Evolutionary conservation across 2,888 invertebrate species (phyloP), one percentile per base, ranked within the genome.

Genomic region (Bruchidius siliquastri): DNA sequence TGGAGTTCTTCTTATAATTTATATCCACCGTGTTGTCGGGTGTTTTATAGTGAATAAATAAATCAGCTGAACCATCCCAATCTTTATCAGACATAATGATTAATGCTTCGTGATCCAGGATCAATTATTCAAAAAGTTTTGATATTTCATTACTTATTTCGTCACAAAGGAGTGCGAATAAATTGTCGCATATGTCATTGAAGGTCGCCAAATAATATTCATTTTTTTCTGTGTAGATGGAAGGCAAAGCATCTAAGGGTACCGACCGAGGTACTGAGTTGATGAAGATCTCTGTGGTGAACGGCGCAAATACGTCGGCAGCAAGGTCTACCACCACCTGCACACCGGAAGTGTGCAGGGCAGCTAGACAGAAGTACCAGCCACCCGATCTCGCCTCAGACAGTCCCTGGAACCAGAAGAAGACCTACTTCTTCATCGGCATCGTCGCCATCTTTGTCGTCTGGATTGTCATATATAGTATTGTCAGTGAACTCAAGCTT

Each of bases 331-430:
- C 79, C 22, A 79, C 78, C 13, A 80, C 81, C 21, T 87, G 87
- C 75, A 81, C 82, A 21, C 85, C 86, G n/a, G 84, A 86, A 77
- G 85, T 85, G 21, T 87, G 87, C 76, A 81, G 83, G 75, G 77
- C 81, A 22, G 85, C 86, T 0, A 81, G 86, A 73, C 83, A 82
- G 72, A 81, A 81, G 20, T 85, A 83, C 74, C 81, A 82, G 71
- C 82, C 85, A 0, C 85, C 86, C 2, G 84, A 85, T 77, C 77
- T 86, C 72, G 79, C 87, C 20, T 87, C 87, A 70, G 88, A 87
- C 75, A 88, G 87, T 75, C 89, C 89, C 0, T 89, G 89, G 89
- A 88, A 89, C 76, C 81, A 80, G 21, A 85, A 87, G 49, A 89
- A 90, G 79, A 88, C 88, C 0, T 83, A 88, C 75, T 88, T 88